Base-by-base conservation (phyloP, 2,888 invertebrate genomes). In the Achlya flavicornis region DNA sequence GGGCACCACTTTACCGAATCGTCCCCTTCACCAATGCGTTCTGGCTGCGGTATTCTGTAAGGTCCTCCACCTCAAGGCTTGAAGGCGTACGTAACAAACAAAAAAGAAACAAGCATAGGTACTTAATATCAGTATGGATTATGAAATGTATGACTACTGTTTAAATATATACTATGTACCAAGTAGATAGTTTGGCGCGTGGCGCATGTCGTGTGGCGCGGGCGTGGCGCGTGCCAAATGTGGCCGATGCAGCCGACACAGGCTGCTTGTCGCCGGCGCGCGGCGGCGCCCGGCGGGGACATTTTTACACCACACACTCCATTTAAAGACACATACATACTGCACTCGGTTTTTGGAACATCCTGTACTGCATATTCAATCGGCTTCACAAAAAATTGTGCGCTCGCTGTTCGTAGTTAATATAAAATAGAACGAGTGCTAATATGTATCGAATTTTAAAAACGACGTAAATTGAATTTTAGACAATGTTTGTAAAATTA, bases 291-390 rank as follows among this genome's bases (percentile, higher is more conserved):
- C 14, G 43, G 14, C 43, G 53, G 10, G 53, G 19, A 53, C 53
- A 53, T 53, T 53, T 53, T 53, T 53, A 53, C 53, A 53, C 53
- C 53, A 10, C 53, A 53, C 53, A 53, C 53, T 53, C 53, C 10
- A 53, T 53, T 53, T 53, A 53, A 19, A 19, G 53, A 53, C 19
- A 53, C 53, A 53, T 19, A 53, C 53, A 53, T n/a, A 53, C 53
- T 53, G 53, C 16, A 53, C 19, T 53, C 19, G 16, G 53, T 10
- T 48, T 48, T 48, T 53, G 53, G 53, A 16, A 53, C 53, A 53
- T 3, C 19, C 53, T 53, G 19, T 53, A 53, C n/a, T 53, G 19
- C 19, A 53, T 48, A 53, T n/a, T 53, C 53, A n/a, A 19, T 53
- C 53, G 16, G 16, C 16, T 53, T 10, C 19, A 16, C 53, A 53